Evolutionary conservation across 2,113 vertebrate species (phyloP), one percentile per base, ranked within the genome.

Genomic region (Perca flavescens): DNA sequence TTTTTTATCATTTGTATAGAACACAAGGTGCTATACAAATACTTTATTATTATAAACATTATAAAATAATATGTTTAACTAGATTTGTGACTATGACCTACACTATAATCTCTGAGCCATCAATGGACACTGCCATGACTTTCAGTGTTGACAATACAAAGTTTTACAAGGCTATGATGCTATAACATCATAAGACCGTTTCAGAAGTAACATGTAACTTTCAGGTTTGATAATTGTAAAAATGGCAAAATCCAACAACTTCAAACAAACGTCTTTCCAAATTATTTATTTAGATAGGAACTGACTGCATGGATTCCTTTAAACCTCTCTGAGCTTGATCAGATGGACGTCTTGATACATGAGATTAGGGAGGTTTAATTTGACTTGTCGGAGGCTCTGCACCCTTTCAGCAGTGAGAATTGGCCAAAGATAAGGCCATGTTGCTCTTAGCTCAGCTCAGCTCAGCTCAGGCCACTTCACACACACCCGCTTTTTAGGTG

Each of bases 341-440:
- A 50, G 52, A 68, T 31, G 43, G 66, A 28, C 1, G 3, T 64
- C 13, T 9, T 12, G 16, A 9, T n/a, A 53, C 77, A 73, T n/a
- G 46, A 57, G 15, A 70, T 57, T 17, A 61, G 19, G 28, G 50
- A 34, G 21, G 63, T 62, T 53, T 73, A 67, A 53, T 13, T 70
- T 25, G 15, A 53, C 49, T 36, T 13, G 8, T 46, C 25, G 7
- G 56, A 76, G 56, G 8, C 40, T 56, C 31, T 50, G 28, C 21
- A 34, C 3, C 16, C 15, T 61, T 61, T 69, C 43, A 36, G 49
- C 36, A 34, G 28, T n/a, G 57, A n/a, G 57, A 54, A 19, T 40
- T 36, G 72, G 72, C 77, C 82, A 85, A 75, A 54, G 66, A 83
- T 85, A 84, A 90, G 74, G 79, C 74, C 65, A 81, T 86, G 86